A percentile compares a stretch with the other conserved stretches of the same genome.
These are phyloP conservation scores for Mormoops blainvillei DNA, from an alignment of 2,113 vertebrate species.

Conservation along the genomic window DNA sequence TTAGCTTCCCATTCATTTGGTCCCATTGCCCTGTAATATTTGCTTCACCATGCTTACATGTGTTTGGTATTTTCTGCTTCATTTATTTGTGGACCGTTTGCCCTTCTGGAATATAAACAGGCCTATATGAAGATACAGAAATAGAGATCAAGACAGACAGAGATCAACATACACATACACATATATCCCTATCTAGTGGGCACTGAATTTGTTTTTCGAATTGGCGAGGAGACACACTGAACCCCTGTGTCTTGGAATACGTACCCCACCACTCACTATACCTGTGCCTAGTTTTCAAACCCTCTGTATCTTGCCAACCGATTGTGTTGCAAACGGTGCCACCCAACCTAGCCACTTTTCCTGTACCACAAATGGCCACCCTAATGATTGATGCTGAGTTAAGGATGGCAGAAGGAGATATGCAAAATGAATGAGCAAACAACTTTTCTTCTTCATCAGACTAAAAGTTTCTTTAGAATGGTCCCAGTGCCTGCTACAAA, in stretches of 20 bases:
- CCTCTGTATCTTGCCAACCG: background rate
- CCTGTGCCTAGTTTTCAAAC: background rate
- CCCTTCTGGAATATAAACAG: background rate
- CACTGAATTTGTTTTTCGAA: background rate
- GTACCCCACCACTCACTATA: rapidly evolving
- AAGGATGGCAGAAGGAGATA: background rate
- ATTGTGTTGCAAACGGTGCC: background rate
- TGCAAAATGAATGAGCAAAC: background rate
- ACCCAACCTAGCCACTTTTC: background rate
- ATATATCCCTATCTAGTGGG: background rate
- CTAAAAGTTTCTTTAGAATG: background rate
- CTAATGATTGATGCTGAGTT: background rate
- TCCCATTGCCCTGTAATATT: background rate
- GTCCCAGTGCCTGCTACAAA: background rate
- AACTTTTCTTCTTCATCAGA: background rate
- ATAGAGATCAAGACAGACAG: background rate
- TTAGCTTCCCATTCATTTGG: background rate
- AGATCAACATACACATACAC: background rate
- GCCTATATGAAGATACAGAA: background rate
- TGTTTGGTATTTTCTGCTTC: background rate
- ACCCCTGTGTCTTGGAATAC: background rate
- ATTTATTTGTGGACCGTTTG: background rate
- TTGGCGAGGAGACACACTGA: background rate
- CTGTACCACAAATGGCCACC: background rate
- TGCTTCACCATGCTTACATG: background rate